phyloP scores from a whole-genome alignment of 1,140 invertebrate species.

The Homarus americanus region DNA sequence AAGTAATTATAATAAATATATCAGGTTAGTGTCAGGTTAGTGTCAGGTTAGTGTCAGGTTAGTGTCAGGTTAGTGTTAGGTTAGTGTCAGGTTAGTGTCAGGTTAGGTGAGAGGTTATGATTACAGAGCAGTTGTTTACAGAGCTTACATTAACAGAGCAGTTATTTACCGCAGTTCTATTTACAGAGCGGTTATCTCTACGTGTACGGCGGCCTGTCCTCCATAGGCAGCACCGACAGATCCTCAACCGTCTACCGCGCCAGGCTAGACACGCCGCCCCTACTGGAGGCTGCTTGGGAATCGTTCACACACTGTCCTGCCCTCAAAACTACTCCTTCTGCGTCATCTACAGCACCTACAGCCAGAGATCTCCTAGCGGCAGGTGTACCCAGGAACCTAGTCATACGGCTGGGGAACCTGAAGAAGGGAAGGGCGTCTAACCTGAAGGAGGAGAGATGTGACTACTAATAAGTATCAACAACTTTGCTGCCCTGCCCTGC shows the following conservation, averaged over 20 bases:
- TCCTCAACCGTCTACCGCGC: slow-evolving; percentile 23
- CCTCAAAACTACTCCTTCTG: not conserved
- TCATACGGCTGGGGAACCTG: slow-evolving; percentile 7
- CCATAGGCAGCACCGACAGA: slow-evolving; percentile 23
- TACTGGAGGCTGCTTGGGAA: slow-evolving; percentile 54
- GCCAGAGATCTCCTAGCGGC: not conserved
- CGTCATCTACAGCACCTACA: not conserved
- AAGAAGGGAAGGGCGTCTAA: not conserved
- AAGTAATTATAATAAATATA: no score
- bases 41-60: no score
- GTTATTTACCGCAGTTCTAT: not conserved
- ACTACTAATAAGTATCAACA: no score
- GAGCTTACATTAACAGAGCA: not conserved
- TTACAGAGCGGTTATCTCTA: slow-evolving; percentile 39
- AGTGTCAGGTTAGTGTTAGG: no score
- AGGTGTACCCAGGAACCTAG: slow-evolving; percentile 25
- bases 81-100: no score
- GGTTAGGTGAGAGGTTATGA: no score
- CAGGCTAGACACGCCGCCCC: slow-evolving; percentile 34
- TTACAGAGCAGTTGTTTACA: no score
- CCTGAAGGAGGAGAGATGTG: no score
- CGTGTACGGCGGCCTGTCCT: slow-evolving; percentile 44
- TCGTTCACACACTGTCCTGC: slow-evolving; percentile 42
- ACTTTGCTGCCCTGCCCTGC: no score
- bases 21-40: no score